A percentile compares a stretch with the other conserved stretches of the same genome.
These are phyloP conservation scores for Sprattus sprattus DNA, from an alignment of 2,113 vertebrate genomes.

Conservation along the genomic window DNA sequence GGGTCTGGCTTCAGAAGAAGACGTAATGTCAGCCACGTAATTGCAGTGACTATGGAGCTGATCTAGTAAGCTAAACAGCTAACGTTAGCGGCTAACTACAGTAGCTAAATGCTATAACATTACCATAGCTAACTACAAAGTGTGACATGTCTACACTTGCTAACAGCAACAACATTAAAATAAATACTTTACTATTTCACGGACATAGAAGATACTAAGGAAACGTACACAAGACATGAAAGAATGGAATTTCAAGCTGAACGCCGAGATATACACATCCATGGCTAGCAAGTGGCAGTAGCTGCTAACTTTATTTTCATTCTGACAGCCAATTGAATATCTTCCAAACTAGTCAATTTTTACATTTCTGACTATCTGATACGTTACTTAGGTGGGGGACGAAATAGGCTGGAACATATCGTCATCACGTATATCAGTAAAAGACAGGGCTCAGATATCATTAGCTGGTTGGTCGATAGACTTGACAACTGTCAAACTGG, in stretches of 20 bases:
- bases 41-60: conserved; percentile 22
- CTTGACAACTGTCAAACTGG: conserved; percentile 14
- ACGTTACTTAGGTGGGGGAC: background rate
- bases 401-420: background rate
- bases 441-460: too few relatives aligned
- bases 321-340: background rate
- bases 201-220: background rate
- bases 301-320: background rate
- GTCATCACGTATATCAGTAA: too few relatives aligned
- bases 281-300: background rate
- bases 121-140: background rate
- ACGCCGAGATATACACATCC: background rate
- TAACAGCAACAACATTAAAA: background rate
- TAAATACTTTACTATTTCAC: too few relatives aligned
- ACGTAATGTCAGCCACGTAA: conserved; percentile 15
- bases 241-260: too few relatives aligned
- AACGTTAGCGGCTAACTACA: background rate
- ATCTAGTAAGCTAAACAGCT: conserved; percentile 34
- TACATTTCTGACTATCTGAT: background rate
- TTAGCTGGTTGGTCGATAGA: background rate
- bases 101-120: background rate
- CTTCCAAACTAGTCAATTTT: background rate
- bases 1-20: conserved; percentile 22
- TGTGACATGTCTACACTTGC: background rate
- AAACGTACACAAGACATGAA: background rate